Conservation (phyloP, 2,113 vertebrate genomes). For the Apus apus region DNA sequence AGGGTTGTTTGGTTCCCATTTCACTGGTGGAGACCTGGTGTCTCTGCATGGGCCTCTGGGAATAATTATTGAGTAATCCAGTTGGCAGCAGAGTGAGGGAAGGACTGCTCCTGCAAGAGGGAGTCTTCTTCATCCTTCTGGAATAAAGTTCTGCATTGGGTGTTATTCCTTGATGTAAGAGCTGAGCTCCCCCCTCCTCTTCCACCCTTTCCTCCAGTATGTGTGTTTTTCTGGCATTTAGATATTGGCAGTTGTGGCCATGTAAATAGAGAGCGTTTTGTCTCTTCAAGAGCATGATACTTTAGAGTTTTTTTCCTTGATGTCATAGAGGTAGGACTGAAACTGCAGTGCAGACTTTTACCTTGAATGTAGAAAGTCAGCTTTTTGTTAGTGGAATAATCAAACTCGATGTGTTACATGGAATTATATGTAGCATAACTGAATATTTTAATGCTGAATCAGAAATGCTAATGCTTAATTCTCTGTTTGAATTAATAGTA, state of each 20-base stretch:
- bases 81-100: not conserved
- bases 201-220: not conserved
- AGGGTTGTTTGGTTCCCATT: not conserved
- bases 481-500: not conserved
- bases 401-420: not conserved
- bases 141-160: not conserved
- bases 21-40: not conserved
- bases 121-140: not conserved
- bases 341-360: not conserved
- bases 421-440: not conserved
- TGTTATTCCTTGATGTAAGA: not conserved
- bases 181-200: no score
- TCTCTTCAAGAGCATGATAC: accelerated
- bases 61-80: not conserved
- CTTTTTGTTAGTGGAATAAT: not conserved
- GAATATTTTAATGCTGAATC: not conserved
- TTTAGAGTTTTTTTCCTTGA: not conserved
- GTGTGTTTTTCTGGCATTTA: accelerated
- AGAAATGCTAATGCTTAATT: not conserved
- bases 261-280: not conserved
- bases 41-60: not conserved
- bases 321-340: not conserved
- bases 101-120: accelerated
- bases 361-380: not conserved
- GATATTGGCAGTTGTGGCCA: not conserved